Evolutionary conservation across 1,140 invertebrate genomes (phyloP).

Genomic region (Physella acuta): DNA sequence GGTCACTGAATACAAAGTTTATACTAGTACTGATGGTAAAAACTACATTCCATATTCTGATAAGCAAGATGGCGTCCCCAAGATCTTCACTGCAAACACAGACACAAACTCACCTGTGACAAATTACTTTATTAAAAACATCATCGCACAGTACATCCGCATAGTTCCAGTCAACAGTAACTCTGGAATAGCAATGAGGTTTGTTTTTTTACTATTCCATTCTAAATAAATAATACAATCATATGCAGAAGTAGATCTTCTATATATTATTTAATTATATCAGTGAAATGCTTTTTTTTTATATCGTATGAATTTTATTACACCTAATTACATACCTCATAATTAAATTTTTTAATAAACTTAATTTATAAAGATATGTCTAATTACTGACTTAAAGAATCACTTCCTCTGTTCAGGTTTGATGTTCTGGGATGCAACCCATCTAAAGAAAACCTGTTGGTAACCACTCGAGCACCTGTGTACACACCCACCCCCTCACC

Average conservation of each 20-base stretch:
- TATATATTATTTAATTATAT: too few relatives aligned
- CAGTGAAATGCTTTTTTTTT: too few relatives aligned
- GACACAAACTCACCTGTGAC: constrained; percentile 29
- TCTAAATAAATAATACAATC: too few relatives aligned
- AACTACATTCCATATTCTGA: constrained; percentile 34
- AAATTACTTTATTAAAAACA: constrained; percentile 37
- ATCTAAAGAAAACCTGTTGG: constrained; percentile 19
- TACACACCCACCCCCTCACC: background rate
- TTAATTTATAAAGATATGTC: too few relatives aligned
- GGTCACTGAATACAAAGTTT: constrained; percentile 50
- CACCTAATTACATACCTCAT: too few relatives aligned
- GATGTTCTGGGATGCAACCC: constrained; percentile 41
- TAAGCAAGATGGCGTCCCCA: constrained; percentile 24
- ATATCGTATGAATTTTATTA: too few relatives aligned
- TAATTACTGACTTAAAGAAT: background rate
- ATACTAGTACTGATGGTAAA: constrained; percentile 48
- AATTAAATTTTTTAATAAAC: too few relatives aligned
- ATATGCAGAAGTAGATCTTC: too few relatives aligned
- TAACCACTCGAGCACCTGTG: constrained; percentile 16
- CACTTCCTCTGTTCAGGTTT: constrained; percentile 25
- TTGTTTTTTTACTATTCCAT: too few relatives aligned
- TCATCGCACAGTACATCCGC: constrained; percentile 38
- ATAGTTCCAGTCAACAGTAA: constrained; percentile 28
- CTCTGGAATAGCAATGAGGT: constrained; percentile 27
- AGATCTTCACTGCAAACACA: constrained; percentile 34